Evolutionary conservation across 2,113 vertebrate genomes (phyloP).

Genomic region (Aplodontia rufa): DNA sequence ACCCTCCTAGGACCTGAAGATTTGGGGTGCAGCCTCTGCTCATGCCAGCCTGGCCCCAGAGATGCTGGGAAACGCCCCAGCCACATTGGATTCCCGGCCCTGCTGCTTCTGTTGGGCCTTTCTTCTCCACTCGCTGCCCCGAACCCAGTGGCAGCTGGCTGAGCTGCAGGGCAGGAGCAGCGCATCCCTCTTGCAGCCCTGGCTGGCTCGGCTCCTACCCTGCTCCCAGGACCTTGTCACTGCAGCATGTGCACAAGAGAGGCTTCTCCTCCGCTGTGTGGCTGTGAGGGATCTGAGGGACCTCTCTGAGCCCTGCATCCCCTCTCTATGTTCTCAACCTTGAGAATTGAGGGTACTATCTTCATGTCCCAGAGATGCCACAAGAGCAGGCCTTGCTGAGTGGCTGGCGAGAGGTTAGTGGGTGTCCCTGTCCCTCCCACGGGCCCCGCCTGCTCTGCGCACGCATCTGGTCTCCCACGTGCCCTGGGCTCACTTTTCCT

Average conservation of each 20-base stretch:
- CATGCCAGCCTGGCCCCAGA: not conserved
- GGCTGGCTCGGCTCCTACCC: fast-evolving
- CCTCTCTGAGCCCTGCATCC: not conserved
- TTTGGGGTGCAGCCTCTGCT: not conserved
- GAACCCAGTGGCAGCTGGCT: not conserved
- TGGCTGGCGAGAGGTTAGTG: fast-evolving
- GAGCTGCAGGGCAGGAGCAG: fast-evolving
- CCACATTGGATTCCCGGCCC: not conserved
- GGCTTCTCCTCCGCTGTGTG: not conserved
- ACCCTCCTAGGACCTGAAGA: not conserved
- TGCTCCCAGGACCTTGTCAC: too few species aligned
- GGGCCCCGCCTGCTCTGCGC: fast-evolving
- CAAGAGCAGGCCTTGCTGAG: fast-evolving
- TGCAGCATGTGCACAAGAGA: not conserved
- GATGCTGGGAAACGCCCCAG: fast-evolving
- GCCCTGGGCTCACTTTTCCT: fast-evolving
- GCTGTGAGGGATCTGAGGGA: not conserved
- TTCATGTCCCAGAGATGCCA: too few species aligned
- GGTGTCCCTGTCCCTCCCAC: too few species aligned
- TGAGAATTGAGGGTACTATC: fast-evolving
- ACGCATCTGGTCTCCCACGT: fast-evolving
- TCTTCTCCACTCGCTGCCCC: not conserved
- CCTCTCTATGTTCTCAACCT: fast-evolving
- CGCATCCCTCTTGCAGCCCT: fast-evolving
- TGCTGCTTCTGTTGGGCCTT: not conserved